Conservation (phyloP, 1,140 invertebrate genomes). For the Drosophila nigromelanica region DNA sequence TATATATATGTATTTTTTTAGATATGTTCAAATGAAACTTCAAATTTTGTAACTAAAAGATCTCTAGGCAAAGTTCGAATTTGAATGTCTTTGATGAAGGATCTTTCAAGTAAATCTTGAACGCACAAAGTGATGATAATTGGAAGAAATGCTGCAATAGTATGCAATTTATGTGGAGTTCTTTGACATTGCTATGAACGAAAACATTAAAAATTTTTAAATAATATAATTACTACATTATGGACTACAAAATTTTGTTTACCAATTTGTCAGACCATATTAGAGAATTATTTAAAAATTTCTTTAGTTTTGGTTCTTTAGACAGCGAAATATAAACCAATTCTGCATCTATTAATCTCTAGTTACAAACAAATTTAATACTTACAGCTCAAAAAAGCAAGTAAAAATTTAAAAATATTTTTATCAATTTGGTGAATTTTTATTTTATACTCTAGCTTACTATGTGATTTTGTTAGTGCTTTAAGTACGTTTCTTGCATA, state of each 20-base stretch:
- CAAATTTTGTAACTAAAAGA: conserved; percentile 20
- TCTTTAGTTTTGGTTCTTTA: neutral
- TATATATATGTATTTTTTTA: conserved; percentile 24
- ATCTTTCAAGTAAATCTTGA: conserved; percentile 9
- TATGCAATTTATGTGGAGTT: neutral
- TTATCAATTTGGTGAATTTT: conserved; percentile 25
- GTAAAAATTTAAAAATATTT: conserved; percentile 23
- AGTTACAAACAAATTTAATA: conserved; percentile 10
- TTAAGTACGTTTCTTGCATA: conserved; percentile 72
- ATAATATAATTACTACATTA: too few relatives aligned
- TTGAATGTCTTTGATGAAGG: conserved; percentile 15
- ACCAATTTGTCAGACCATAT: neutral
- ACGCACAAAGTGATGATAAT: conserved; percentile 23
- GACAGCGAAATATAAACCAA: neutral
- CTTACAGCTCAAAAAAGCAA: conserved; percentile 1
- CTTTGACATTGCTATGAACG: neutral
- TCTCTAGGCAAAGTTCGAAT: conserved; percentile 26
- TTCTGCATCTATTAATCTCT: conserved; percentile 11
- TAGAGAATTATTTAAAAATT: conserved; percentile 3
- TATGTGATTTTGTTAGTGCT: conserved; percentile 78
- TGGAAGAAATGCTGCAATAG: conserved; percentile 1
- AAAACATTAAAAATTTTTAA: too few relatives aligned
- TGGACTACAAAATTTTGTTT: too few relatives aligned
- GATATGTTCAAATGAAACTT: conserved; percentile 33
- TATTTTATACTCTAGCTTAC: conserved; percentile 72